Conservation (phyloP, 2,888 invertebrate genomes). For the Torymus tubicola region DNA sequence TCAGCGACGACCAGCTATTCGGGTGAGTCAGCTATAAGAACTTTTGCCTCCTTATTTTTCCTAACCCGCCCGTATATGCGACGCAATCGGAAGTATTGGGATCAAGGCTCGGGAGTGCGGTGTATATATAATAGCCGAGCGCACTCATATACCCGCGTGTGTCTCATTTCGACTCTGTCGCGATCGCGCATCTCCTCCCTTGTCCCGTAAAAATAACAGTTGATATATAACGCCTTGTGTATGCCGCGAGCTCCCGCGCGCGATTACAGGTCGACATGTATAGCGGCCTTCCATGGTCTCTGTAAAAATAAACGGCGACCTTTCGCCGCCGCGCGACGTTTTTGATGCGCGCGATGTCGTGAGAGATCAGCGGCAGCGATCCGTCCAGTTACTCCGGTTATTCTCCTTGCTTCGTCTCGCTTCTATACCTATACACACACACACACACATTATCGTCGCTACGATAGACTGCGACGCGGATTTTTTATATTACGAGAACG, state of each 20-base stretch:
- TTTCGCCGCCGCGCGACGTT: conserved; percentile 37
- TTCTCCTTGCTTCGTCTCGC: conserved; percentile 18
- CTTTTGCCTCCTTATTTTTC: conserved; percentile 52
- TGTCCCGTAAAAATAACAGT: conserved; percentile 51
- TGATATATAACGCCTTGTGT: not conserved
- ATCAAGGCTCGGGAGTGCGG: conserved; percentile 49
- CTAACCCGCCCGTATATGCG: conserved; percentile 18
- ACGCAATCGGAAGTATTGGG: conserved; percentile 58
- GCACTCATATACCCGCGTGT: not conserved
- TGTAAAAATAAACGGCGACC: conserved; percentile 55
- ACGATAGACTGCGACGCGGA: too few relatives aligned
- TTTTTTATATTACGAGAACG: too few relatives aligned
- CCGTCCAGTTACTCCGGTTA: conserved; percentile 46
- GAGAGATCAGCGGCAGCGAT: not conserved
- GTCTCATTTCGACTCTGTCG: not conserved
- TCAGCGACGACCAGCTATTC: conserved; percentile 35
- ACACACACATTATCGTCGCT: too few relatives aligned
- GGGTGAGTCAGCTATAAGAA: conserved; percentile 48
- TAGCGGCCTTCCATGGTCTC: conserved; percentile 46
- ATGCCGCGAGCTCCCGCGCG: not conserved
- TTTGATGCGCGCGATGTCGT: conserved; percentile 10
- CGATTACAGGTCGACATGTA: conserved; percentile 14
- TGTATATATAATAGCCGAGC: not conserved
- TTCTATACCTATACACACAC: too few relatives aligned
- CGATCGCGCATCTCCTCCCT: not conserved